These are phyloP conservation scores for Pseudorasbora parva DNA, from an alignment of 2,113 vertebrate species.

Conservation along the genomic window DNA sequence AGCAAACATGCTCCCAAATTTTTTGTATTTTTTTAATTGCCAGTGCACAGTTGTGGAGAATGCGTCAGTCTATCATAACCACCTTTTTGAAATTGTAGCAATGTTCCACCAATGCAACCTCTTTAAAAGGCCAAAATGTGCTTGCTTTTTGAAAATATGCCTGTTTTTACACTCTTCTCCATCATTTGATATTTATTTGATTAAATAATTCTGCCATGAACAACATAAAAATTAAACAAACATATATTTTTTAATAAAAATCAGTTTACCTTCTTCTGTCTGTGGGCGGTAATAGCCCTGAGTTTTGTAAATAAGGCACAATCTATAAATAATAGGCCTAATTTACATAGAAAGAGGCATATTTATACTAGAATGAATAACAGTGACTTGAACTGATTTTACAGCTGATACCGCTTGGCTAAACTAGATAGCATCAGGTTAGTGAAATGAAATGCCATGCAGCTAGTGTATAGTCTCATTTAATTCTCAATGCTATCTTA, in stretches of 20 bases:
- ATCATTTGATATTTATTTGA: constrained; percentile 7
- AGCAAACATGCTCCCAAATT: not conserved
- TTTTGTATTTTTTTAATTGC: not conserved
- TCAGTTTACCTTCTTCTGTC: constrained; percentile 6
- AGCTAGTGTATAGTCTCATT: not conserved
- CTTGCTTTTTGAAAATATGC: not conserved
- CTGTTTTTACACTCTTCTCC: not conserved
- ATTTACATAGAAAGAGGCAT: constrained; percentile 14
- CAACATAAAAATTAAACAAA: constrained; percentile 5
- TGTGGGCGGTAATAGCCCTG: not conserved
- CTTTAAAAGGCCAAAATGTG: not conserved
- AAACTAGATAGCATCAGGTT: not conserved
- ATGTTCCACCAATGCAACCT: not conserved
- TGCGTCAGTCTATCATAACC: not conserved
- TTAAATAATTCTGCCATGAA: not conserved
- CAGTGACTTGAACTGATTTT: not conserved
- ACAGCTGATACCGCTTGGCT: not conserved
- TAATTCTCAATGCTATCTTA: constrained; percentile 23
- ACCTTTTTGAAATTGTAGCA: not conserved
- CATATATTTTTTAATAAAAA: constrained; percentile 18
- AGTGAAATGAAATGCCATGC: not conserved
- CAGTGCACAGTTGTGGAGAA: not conserved
- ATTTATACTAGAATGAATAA: not conserved
- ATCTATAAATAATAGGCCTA: not conserved
- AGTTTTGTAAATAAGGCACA: not conserved